These are phyloP conservation scores for Sarotherodon lohbergeri DNA, from an alignment of 2,113 vertebrate genomes.

Conservation along the genomic window DNA sequence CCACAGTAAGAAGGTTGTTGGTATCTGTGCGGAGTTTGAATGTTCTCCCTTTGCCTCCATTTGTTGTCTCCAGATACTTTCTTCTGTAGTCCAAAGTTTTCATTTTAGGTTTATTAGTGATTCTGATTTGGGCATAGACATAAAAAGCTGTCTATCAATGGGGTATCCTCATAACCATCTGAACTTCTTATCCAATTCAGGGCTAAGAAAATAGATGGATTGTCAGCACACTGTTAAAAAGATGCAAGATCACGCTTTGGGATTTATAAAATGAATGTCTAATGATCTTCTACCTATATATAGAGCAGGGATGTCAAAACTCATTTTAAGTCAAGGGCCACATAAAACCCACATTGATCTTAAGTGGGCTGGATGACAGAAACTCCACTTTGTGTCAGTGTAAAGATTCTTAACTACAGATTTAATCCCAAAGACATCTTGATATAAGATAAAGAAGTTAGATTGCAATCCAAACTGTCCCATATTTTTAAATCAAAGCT, in stretches of 20 bases:
- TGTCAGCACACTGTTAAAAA: not conserved
- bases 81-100: not conserved
- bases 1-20: not conserved
- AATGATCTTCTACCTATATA: not conserved
- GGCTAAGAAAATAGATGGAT: not conserved
- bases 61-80: not conserved
- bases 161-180: not conserved
- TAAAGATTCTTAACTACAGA: not conserved
- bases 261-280: fast-evolving
- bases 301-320: not conserved
- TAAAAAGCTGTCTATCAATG: not conserved
- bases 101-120: too few species aligned
- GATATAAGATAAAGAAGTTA: not conserved
- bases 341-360: not conserved
- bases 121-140: too few species aligned
- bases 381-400: not conserved
- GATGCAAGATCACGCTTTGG: not conserved
- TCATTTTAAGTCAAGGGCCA: not conserved
- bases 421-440: not conserved
- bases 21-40: not conserved
- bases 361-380: not conserved
- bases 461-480: not conserved
- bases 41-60: fast-evolving
- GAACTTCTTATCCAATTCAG: not conserved
- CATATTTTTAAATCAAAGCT: not conserved